Conservation (phyloP, 2,797 vertebrate species). For the Hoplostethus atlanticus region DNA sequence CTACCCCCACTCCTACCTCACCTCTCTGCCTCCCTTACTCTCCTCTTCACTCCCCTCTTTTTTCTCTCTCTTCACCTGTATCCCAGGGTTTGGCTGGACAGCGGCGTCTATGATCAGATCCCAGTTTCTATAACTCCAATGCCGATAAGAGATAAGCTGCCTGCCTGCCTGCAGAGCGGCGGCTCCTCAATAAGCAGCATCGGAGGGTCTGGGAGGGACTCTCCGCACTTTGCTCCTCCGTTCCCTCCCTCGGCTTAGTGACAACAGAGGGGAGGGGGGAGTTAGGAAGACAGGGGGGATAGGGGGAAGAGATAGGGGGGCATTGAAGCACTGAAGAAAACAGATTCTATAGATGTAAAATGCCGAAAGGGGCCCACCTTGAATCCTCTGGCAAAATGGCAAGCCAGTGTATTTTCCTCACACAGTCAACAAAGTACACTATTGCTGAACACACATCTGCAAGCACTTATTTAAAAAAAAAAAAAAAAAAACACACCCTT, state of each 20-base stretch:
- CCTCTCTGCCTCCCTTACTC: neutral
- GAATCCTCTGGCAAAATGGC: neutral
- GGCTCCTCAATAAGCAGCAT: slow-evolving; percentile 52
- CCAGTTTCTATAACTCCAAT: slow-evolving; percentile 21
- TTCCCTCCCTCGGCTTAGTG: slow-evolving; percentile 59
- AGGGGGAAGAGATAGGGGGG: slow-evolving; percentile 20
- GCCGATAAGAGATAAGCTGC: slow-evolving; percentile 50
- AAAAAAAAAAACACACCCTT: too few species aligned
- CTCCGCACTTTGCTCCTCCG: slow-evolving; percentile 62
- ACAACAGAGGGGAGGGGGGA: slow-evolving; percentile 37
- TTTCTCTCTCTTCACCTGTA: slow-evolving; percentile 35
- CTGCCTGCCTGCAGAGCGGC: slow-evolving; percentile 29
- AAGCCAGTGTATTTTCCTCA: neutral
- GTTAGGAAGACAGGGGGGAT: slow-evolving; percentile 21
- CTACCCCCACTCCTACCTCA: neutral
- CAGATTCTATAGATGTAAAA: neutral
- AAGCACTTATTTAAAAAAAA: neutral
- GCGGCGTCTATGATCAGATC: slow-evolving; percentile 32
- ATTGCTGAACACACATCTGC: neutral
- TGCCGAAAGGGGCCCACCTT: neutral
- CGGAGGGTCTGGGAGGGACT: slow-evolving; percentile 64
- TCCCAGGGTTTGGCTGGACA: slow-evolving; percentile 20
- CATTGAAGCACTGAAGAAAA: too few species aligned
- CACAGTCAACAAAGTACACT: neutral
- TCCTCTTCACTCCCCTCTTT: slow-evolving; percentile 17